Evolutionary conservation across 2,888 invertebrate genomes (phyloP), one percentile per base, ranked within the genome.

Genomic region (Erebia aethiops): DNA sequence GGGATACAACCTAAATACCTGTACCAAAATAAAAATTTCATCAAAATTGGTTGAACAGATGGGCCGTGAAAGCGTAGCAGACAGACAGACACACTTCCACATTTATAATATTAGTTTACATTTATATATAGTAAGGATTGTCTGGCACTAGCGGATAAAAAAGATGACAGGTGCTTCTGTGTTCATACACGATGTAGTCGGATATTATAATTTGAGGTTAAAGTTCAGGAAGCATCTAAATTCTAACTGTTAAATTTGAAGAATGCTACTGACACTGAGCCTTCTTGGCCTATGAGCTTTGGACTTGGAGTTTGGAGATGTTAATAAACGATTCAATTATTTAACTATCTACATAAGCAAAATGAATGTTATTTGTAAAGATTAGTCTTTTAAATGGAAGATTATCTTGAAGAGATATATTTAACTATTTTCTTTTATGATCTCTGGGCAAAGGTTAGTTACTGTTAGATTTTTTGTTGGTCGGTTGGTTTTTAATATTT

Each of bases 81-180:
- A n/a, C n/a, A n/a, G n/a, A n/a, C n/a, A n/a, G n/a, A n/a, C n/a
- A n/a, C n/a, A n/a, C n/a, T n/a, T n/a, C n/a, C n/a, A n/a, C n/a
- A n/a, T n/a, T n/a, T n/a, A n/a, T n/a, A n/a, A n/a, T n/a, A n/a
- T n/a, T n/a, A n/a, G n/a, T n/a, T n/a, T n/a, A n/a, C n/a, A n/a
- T n/a, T n/a, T n/a, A n/a, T n/a, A n/a, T n/a, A n/a, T n/a, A n/a
- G n/a, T n/a, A n/a, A n/a, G n/a, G n/a, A n/a, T 26, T 49, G 54
- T 65, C 26, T 43, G 41, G 56, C 51, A 9, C 56, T 72, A 72
- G 70, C 69, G 68, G 54, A 70, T 58, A 66, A 41, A 49, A 43
- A 65, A 68, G 51, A 57, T 73, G 73, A 73, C 71, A 63, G 73
- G 58, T 52, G 71, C 72, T 71, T 71, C 68, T 72, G 70, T 70